Evolutionary conservation across 2,113 vertebrate genomes (phyloP), one percentile per base, ranked within the genome.

Genomic region (Urocitellus parryii): DNA sequence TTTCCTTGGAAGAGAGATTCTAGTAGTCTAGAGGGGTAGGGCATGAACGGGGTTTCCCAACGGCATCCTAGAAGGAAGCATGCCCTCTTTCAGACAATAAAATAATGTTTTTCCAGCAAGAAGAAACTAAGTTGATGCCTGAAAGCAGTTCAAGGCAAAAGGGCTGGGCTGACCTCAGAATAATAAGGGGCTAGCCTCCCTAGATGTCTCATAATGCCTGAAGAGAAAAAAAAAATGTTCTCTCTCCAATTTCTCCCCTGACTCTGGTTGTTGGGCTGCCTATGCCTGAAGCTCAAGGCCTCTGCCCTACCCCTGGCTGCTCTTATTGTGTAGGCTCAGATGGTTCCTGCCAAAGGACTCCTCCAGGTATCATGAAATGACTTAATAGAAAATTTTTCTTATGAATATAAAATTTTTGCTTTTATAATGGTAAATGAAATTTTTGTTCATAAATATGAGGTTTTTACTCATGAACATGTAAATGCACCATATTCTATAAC

Each of bases 1-100:
- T 63, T 94, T 91, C 91, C 91, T 95, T 81, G 94, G 95, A 96
- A 87, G 81, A 94, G 48, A 97, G 94, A 82, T 80, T 32, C 67
- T 92, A 94, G 78, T 70, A 94, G 32, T 73, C 65, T 77, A 94
- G 42, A 73, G 73, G 83, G 93, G 86, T 95, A 95, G 76, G 61
- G 29, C 86, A 84, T 87, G 45, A 81, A 5, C 83, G 91, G 93
- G 86, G 73, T 83, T 97, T 94, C 82, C 94, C 68, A 16, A 48
- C 61, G 78, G 86, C 91, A 86, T 96, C 74, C 79, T 61, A 76
- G 85, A 97, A 97, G 93, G 96, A 96, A 89, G 82, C 45, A 34
- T 45, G 68, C 32, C 20, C 29, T 76, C 53, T 82, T 94, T 95
- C 79, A 91, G 58, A 95, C 95, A 92, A 93, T 73, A 84, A 91